These are phyloP conservation scores for Drosophila quinaria DNA, from an alignment of 2,888 invertebrate species.

Conservation along the genomic window DNA sequence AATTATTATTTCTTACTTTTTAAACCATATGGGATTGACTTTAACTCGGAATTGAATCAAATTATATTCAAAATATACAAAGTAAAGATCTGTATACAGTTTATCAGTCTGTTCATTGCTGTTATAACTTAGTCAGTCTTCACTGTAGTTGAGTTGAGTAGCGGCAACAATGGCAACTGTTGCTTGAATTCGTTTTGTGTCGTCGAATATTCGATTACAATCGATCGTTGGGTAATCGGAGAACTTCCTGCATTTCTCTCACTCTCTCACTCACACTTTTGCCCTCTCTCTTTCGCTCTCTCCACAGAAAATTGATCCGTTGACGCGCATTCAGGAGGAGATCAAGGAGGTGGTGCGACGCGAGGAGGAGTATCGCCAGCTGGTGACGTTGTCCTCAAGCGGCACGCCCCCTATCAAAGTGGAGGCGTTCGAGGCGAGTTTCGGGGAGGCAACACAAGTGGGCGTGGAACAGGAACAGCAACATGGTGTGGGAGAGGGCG, in stretches of 20 bases:
- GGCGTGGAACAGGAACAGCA: slow-evolving; percentile 8
- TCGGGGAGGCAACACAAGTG: slow-evolving; percentile 13
- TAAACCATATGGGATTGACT: too few relatives aligned
- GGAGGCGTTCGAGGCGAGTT: slow-evolving; percentile 44
- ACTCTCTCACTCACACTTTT: not conserved
- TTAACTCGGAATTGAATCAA: too few relatives aligned
- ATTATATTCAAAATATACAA: too few relatives aligned
- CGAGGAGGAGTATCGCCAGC: slow-evolving; percentile 91
- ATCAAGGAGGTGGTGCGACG: slow-evolving; percentile 94
- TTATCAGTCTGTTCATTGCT: not conserved
- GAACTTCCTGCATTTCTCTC: slow-evolving; percentile 37
- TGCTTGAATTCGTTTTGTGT: slow-evolving; percentile 4
- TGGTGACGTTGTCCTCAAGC: slow-evolving; percentile 80
- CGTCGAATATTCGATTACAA: slow-evolving; percentile 54
- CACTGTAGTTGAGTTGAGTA: slow-evolving; percentile 18
- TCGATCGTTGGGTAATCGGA: slow-evolving; percentile 53
- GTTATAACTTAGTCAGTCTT: not conserved
- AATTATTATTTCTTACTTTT: too few relatives aligned
- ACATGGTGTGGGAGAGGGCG: slow-evolving; percentile 38
- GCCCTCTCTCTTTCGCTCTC: not conserved
- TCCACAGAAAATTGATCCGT: slow-evolving; percentile 89
- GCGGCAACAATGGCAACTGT: slow-evolving; percentile 17
- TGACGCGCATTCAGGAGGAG: slow-evolving; percentile 94
- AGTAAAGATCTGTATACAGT: too few relatives aligned
- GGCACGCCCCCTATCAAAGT: slow-evolving; percentile 28